These are phyloP conservation scores for Pinctada fucata DNA, from an alignment of 2,888 invertebrate genomes.

Conservation along the genomic window DNA sequence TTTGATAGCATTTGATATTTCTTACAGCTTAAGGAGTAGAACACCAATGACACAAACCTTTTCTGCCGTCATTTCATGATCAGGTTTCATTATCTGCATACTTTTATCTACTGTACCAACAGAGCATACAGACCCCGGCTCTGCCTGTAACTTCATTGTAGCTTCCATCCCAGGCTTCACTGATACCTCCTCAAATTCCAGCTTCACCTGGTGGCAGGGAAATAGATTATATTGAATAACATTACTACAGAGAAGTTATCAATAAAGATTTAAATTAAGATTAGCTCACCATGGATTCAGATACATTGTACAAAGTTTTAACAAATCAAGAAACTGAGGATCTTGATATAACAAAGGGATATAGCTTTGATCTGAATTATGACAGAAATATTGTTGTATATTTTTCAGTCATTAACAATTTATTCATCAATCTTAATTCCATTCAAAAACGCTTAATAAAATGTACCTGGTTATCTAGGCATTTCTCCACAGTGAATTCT, in stretches of 20 bases:
- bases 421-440: too few species aligned
- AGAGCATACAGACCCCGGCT: slow-evolving; percentile 81
- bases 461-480: slow-evolving; percentile 81
- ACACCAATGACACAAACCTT: slow-evolving; percentile 47
- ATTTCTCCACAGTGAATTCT: slow-evolving; percentile 80
- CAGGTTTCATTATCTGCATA: slow-evolving; percentile 77
- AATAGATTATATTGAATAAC: background rate
- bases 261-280: too few species aligned
- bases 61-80: slow-evolving; percentile 65
- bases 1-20: too few species aligned
- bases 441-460: too few species aligned
- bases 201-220: slow-evolving; percentile 55
- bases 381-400: too few species aligned
- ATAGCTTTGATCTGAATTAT: too few species aligned
- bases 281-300: background rate
- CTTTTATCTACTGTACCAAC: slow-evolving; percentile 81
- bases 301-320: too few species aligned
- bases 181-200: slow-evolving; percentile 73
- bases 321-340: too few species aligned
- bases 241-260: too few species aligned
- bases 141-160: slow-evolving; percentile 79
- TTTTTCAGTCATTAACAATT: too few species aligned
- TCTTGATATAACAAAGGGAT: too few species aligned
- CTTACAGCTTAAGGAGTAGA: too few species aligned
- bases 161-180: slow-evolving; percentile 79